These are phyloP conservation scores for Tetragonula clypearis DNA, from an alignment of 1,140 invertebrate genomes.

Conservation along the genomic window DNA sequence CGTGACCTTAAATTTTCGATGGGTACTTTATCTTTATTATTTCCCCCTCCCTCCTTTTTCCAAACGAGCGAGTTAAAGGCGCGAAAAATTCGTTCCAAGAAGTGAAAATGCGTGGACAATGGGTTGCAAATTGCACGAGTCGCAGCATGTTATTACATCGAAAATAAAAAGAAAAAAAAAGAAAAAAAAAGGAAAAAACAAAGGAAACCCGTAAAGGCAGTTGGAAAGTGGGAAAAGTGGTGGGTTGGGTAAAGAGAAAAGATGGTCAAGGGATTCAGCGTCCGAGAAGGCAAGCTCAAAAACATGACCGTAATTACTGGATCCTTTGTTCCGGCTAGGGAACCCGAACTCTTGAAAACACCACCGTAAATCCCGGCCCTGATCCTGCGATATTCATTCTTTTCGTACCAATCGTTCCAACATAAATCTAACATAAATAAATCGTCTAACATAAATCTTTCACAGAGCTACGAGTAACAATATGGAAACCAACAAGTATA, in stretches of 20 bases:
- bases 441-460: not conserved
- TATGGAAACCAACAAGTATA: not conserved
- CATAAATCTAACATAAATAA: not conserved
- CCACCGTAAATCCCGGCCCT: slow-evolving; percentile 45
- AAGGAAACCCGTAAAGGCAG: not conserved
- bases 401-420: slow-evolving; percentile 16
- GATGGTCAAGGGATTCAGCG: slow-evolving; percentile 23
- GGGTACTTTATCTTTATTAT: not conserved
- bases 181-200: not conserved
- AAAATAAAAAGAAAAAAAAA: not conserved
- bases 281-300: slow-evolving; percentile 41
- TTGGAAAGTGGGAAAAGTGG: slow-evolving; percentile 1
- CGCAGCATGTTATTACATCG: not conserved
- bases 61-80: not conserved
- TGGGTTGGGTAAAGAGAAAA: not conserved
- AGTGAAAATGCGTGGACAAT: not conserved
- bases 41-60: not conserved
- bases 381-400: slow-evolving; percentile 53
- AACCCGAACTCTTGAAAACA: slow-evolving; percentile 42
- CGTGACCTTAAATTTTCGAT: not conserved
- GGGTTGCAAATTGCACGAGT: slow-evolving; percentile 30
- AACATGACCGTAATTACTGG: slow-evolving; percentile 58
- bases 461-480: not conserved
- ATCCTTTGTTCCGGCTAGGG: slow-evolving; percentile 38
- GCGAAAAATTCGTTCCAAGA: slow-evolving; percentile 24